phyloP scores from a whole-genome alignment of 23 tunicate genomes.

The Phallusia fumigata region DNA sequence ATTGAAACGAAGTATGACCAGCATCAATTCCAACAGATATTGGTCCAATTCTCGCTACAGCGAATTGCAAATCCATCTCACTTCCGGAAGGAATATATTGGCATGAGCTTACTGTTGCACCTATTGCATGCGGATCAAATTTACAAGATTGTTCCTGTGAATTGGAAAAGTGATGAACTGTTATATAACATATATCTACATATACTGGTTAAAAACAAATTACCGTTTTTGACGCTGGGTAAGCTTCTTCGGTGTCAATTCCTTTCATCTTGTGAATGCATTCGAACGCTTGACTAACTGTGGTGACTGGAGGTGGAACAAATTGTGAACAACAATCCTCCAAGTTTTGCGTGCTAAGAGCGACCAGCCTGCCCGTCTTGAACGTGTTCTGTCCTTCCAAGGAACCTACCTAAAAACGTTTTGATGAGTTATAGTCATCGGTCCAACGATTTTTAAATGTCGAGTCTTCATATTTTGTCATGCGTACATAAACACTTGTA shows the following conservation, averaged over 20 bases:
- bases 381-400: conserved; percentile 88
- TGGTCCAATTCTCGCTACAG: conserved; percentile 88
- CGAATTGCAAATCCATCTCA: conserved; percentile 53
- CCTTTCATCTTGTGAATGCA: conserved; percentile 75
- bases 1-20: conserved; percentile 57
- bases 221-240: conserved; percentile 40
- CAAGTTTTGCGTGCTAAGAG: conserved; percentile 88
- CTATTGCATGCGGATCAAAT: conserved; percentile 32
- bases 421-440: too few species aligned
- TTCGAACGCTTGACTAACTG: conserved; percentile 40
- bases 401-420: conserved; percentile 79
- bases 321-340: conserved; percentile 68
- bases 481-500: too few species aligned
- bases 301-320: background rate
- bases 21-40: conserved; percentile 86
- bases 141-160: conserved; percentile 40
- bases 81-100: conserved; percentile 33
- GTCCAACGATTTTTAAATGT: too few species aligned
- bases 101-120: conserved; percentile 66
- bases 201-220: too few species aligned
- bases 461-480: too few species aligned
- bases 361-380: conserved; percentile 83
- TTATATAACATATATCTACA: too few species aligned
- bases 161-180: background rate
- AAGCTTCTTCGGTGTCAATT: conserved; percentile 85